These are phyloP conservation scores for Bembecia ichneumoniformis DNA, from an alignment of 2,888 invertebrate genomes.

Conservation along the genomic window DNA sequence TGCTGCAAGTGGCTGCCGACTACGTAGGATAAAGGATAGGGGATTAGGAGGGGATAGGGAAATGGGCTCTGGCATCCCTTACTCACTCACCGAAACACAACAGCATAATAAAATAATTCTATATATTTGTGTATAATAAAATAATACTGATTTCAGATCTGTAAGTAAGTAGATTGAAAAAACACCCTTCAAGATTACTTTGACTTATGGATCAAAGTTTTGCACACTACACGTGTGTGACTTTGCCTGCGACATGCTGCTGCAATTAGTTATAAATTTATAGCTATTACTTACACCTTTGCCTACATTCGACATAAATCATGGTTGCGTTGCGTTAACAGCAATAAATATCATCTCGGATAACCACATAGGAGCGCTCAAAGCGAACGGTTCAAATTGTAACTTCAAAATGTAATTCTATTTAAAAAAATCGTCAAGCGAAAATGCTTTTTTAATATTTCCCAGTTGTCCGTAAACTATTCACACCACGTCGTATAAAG, in stretches of 20 bases:
- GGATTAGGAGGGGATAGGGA: too few relatives aligned
- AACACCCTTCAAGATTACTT: conserved; percentile 1
- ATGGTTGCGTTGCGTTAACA: conserved; percentile 9
- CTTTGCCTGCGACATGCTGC: conserved; percentile 58
- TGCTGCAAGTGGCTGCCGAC: too few relatives aligned
- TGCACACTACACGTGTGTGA: conserved; percentile 33
- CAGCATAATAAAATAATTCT: too few relatives aligned
- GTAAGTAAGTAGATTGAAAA: too few relatives aligned
- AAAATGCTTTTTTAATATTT: background rate
- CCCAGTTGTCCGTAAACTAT: background rate
- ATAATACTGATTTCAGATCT: too few relatives aligned
- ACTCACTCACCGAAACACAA: too few relatives aligned
- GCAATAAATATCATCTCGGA: background rate
- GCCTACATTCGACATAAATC: conserved; percentile 16
- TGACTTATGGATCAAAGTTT: conserved; percentile 58
- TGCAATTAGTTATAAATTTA: conserved; percentile 61
- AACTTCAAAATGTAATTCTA: background rate
- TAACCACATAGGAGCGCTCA: background rate
- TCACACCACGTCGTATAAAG: background rate
- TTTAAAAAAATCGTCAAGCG: background rate
- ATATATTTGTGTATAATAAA: too few relatives aligned
- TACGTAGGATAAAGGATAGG: too few relatives aligned
- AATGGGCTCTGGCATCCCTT: too few relatives aligned
- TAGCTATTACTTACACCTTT: conserved; percentile 43
- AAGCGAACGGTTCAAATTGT: background rate